These are phyloP conservation scores for Enteromius afrohamiltoni DNA, from an alignment of 2,797 vertebrate species.

Conservation along the genomic window DNA sequence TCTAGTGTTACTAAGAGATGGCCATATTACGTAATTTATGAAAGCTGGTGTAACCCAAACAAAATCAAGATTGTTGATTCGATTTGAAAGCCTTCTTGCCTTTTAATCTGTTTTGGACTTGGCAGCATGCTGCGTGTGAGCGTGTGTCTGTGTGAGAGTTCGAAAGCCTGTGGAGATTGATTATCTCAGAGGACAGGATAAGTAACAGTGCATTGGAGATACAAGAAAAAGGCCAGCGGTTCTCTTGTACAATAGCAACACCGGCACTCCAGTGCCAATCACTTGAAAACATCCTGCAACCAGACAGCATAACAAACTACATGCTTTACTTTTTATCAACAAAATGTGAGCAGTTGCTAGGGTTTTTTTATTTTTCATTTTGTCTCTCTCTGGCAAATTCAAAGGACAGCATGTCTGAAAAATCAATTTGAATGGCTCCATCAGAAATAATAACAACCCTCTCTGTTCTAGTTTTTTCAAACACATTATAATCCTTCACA, in stretches of 20 bases:
- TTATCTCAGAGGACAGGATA: constrained; percentile 47
- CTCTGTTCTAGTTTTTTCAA: not conserved
- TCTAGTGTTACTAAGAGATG: not conserved
- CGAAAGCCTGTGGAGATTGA: constrained; percentile 25
- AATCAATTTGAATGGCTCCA: constrained; percentile 23
- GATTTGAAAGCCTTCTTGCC: not conserved
- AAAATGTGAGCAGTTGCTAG: constrained; percentile 1
- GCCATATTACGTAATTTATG: not conserved
- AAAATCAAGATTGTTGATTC: not conserved
- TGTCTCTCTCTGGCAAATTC: not conserved
- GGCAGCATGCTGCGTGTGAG: constrained; percentile 15
- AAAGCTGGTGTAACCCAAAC: not conserved
- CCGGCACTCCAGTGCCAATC: constrained; percentile 1
- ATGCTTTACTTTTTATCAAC: not conserved
- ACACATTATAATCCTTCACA: not conserved
- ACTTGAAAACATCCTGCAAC: constrained; percentile 15
- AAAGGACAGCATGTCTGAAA: not conserved
- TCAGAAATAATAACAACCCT: constrained; percentile 2
- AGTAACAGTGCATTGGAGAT: constrained; percentile 20
- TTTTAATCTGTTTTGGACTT: constrained; percentile 35
- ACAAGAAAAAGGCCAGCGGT: constrained; percentile 1
- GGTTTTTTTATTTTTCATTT: not conserved
- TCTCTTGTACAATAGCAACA: constrained; percentile 10
- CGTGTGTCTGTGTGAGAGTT: constrained; percentile 15
- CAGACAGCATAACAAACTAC: not conserved